Evolutionary conservation across 2,888 invertebrate species (phyloP).

Genomic region (Scaptomyza reducta): DNA sequence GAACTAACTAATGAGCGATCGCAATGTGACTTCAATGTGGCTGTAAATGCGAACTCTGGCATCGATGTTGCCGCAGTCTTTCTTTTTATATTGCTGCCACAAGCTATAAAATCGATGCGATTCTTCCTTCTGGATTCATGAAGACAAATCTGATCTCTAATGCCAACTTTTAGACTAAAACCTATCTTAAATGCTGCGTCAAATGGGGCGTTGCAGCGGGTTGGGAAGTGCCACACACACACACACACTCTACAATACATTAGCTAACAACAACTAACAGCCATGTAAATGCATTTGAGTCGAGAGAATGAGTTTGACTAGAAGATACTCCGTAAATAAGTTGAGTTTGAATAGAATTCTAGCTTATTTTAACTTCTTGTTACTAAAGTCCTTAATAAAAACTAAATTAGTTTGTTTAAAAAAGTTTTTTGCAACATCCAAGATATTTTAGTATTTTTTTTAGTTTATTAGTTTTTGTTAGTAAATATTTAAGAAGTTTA

Average conservation of each 20-base stretch:
- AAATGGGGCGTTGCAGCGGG: conserved; percentile 58
- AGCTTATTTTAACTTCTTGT: no score
- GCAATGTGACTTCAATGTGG: conserved; percentile 23
- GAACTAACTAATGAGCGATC: conserved; percentile 73
- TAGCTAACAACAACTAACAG: conserved; percentile 18
- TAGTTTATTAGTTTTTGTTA: no score
- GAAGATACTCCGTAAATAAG: neutral
- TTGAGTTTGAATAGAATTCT: no score
- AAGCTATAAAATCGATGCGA: neutral
- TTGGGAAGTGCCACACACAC: conserved; percentile 40
- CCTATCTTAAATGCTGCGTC: conserved; percentile 63
- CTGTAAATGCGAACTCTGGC: conserved; percentile 24
- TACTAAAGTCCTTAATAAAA: no score
- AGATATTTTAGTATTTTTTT: no score
- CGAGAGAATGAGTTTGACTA: neutral
- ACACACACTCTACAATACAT: conserved; percentile 4
- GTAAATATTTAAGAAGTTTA: no score
- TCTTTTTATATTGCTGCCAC: conserved; percentile 34
- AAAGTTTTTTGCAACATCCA: no score
- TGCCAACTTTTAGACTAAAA: conserved; percentile 71
- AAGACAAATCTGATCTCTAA: conserved; percentile 48
- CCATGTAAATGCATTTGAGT: neutral
- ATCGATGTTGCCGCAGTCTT: conserved; percentile 19
- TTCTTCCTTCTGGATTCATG: conserved; percentile 24
- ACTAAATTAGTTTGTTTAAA: no score